Conservation (phyloP, 2,113 vertebrate species). For the Mixornis gularis region DNA sequence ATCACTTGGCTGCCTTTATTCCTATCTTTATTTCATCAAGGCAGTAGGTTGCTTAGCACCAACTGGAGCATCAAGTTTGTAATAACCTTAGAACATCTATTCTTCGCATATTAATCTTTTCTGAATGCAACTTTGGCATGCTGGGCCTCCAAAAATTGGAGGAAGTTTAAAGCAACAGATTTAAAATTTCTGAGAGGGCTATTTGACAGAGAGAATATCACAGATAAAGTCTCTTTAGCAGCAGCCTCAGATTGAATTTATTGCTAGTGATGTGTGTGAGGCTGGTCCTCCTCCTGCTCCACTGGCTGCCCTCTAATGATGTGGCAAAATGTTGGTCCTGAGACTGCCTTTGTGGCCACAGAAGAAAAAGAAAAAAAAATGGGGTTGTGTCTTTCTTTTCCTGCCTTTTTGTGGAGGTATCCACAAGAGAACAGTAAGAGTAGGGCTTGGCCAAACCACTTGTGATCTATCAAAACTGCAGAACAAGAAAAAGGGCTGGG, state of each 20-base stretch:
- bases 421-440: not conserved
- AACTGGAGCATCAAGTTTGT: not conserved
- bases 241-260: not conserved
- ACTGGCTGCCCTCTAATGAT: not conserved
- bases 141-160: not conserved
- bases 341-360: not conserved
- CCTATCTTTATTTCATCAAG: slow-evolving; percentile 16
- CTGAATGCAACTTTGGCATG: not conserved
- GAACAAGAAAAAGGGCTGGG: not conserved
- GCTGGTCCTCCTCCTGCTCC: not conserved
- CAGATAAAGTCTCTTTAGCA: not conserved
- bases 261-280: not conserved
- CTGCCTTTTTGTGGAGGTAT: not conserved
- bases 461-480: not conserved
- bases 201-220: not conserved
- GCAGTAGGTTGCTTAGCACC: slow-evolving; percentile 2
- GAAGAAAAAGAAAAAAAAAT: not conserved
- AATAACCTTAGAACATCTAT: slow-evolving; percentile 1
- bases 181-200: not conserved
- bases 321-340: not conserved
- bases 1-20: slow-evolving; percentile 23
- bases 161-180: not conserved
- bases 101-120: not conserved
- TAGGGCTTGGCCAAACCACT: not conserved
- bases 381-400: not conserved